Base-by-base conservation (phyloP, 2,888 invertebrate genomes). In the Adela reaumurella region DNA sequence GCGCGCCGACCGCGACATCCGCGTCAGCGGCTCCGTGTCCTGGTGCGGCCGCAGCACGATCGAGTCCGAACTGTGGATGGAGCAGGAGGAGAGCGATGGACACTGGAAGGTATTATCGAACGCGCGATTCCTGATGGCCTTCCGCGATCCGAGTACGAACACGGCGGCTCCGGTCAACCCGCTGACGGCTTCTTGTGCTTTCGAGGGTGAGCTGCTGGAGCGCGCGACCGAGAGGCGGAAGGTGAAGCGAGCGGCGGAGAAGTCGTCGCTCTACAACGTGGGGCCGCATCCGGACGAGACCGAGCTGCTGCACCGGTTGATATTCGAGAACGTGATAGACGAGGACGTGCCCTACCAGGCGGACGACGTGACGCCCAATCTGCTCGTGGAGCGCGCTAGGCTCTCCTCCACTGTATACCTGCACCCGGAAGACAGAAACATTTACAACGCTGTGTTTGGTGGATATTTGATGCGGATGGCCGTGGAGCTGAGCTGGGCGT, bases 401-500 rank as follows among this genome's bases (percentile, higher is more conserved):
- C 62, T 87, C 35, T 83, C 83, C 46, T 88, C 83, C 59, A 70
- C 84, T 2, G 74, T 81, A 43, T 72, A 80, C 48, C 81, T 83
- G 1, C 85, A 85, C 59, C 86, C 86, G 0, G 83, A 85, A 63
- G 76, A 89, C 63, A 74, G 89, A 45, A 91, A 91, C 67, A 71
- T 89, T 46, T 89, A 89, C 59, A 87, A 89, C 64, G 89, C 86
- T 56, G 78, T 83, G 35, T 92, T 92, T 65, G 92, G 92, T 48
- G 92, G 92, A 0, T 91, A 85, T 61, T 69, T 92, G 14, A 92
- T 92, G 90, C 76, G 90, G 24, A 82, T 84, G 55, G 90, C 90
- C 0, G 72, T 83, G 48, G 91, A 92, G 67, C 68, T 90, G 19
- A 87, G 86, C 29, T 88, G 85, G 83, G 81, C 85, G 0, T 80